Conservation (phyloP, 2,797 vertebrate genomes). For the Borostomias antarcticus region DNA sequence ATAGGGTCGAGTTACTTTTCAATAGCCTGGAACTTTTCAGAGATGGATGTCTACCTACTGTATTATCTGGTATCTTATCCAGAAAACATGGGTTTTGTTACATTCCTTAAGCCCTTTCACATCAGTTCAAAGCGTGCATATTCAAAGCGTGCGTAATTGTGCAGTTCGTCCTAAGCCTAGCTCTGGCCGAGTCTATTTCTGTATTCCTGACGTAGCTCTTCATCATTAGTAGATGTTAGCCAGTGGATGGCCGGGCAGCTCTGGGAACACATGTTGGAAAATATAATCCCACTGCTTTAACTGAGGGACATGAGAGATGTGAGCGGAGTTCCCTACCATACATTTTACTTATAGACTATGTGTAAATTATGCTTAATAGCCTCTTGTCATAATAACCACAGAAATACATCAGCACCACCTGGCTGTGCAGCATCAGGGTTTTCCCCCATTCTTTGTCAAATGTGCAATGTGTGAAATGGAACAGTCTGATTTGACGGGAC, state of each 20-base stretch:
- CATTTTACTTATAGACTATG: conserved; percentile 58
- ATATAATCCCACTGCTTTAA: conserved; percentile 60
- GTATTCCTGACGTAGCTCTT: conserved; percentile 59
- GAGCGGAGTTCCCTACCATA: conserved; percentile 57
- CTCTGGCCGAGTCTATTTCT: conserved; percentile 62
- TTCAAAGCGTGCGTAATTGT: conserved; percentile 27
- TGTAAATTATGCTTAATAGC: conserved; percentile 57
- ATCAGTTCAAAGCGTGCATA: conserved; percentile 27
- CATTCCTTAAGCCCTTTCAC: conserved; percentile 19
- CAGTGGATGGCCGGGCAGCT: conserved; percentile 51
- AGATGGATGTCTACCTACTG: too few relatives aligned
- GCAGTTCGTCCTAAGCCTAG: conserved; percentile 39
- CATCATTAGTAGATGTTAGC: conserved; percentile 52
- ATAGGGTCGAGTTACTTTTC: too few relatives aligned
- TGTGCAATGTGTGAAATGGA: neutral
- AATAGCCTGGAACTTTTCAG: too few relatives aligned
- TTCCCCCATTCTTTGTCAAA: conserved; percentile 10
- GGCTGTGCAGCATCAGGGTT: conserved; percentile 10
- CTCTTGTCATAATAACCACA: conserved; percentile 19
- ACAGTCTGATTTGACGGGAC: neutral
- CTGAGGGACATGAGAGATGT: conserved; percentile 45
- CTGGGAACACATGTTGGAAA: conserved; percentile 70
- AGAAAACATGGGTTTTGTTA: conserved; percentile 2
- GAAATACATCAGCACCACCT: conserved; percentile 9
- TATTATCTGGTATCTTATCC: neutral